Percentiles rank a stretch among this genome's conserved stretches.
phyloP scores from a whole-genome alignment of 92 coral and sea anemone species.

The Chrysogorgia sp. region DNA sequence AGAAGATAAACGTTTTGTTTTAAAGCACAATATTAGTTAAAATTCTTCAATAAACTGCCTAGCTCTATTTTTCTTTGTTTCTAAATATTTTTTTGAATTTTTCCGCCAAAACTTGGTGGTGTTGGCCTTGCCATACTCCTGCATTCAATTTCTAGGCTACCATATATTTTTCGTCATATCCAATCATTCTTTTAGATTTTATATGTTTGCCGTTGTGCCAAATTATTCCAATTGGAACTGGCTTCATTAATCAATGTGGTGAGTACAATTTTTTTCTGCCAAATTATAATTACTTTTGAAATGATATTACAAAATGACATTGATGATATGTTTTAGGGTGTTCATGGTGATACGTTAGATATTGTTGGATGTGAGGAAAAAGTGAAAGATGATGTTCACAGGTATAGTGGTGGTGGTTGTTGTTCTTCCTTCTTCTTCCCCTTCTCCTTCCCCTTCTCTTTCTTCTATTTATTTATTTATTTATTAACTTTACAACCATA shows the following conservation, averaged over 20 bases:
- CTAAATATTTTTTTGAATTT: too few species aligned
- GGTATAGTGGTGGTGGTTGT: slow-evolving; percentile 32
- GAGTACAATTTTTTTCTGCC: neutral
- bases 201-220: slow-evolving; percentile 37
- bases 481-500: too few species aligned
- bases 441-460: neutral
- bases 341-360: slow-evolving; percentile 69
- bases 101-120: too few species aligned
- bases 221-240: slow-evolving; percentile 28
- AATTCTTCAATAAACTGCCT: too few species aligned
- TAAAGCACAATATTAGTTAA: too few species aligned
- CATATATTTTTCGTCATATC: neutral
- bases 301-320: too few species aligned
- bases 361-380: slow-evolving; percentile 55
- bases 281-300: too few species aligned
- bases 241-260: slow-evolving; percentile 35
- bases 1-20: too few species aligned
- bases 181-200: slow-evolving; percentile 3
- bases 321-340: slow-evolving; percentile 65
- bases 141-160: neutral
- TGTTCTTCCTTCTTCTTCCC: neutral
- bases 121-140: too few species aligned
- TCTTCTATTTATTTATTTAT: too few species aligned
- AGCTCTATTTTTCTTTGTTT: too few species aligned
- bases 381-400: slow-evolving; percentile 65